phyloP scores from a whole-genome alignment of 2,888 invertebrate genomes.

The Oegoconia quadripuncta region DNA sequence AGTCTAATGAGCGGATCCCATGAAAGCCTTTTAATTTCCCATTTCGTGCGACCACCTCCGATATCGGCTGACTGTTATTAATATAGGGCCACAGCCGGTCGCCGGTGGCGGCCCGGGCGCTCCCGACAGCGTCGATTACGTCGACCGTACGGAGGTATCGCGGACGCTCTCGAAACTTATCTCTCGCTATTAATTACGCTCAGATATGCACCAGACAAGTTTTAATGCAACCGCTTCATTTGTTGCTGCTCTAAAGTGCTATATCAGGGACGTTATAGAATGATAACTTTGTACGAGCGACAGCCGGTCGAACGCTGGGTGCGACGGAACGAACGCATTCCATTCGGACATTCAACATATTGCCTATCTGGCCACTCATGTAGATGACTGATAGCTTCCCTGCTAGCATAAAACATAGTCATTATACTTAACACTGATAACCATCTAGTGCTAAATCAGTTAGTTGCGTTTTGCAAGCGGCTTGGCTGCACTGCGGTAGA shows the following conservation, averaged over 20 bases:
- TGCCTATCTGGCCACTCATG: slow-evolving; percentile 26
- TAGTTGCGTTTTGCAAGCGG: slow-evolving; percentile 50
- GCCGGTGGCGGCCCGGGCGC: slow-evolving; percentile 54
- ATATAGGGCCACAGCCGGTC: slow-evolving; percentile 56
- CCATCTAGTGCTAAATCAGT: slow-evolving; percentile 57
- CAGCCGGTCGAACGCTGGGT: slow-evolving; percentile 37
- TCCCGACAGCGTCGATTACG: slow-evolving; percentile 64
- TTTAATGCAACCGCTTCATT: slow-evolving; percentile 79
- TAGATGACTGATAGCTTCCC: slow-evolving; percentile 49
- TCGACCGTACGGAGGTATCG: slow-evolving; percentile 48
- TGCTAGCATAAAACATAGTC: slow-evolving; percentile 37
- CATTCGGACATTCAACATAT: slow-evolving; percentile 31
- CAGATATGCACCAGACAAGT: slow-evolving; percentile 73
- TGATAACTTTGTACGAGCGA: slow-evolving; percentile 64
- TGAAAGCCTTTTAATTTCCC: slow-evolving; percentile 78
- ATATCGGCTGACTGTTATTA: slow-evolving; percentile 73
- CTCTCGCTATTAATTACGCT: slow-evolving; percentile 73
- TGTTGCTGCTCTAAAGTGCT: slow-evolving; percentile 65
- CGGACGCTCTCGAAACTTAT: slow-evolving; percentile 65
- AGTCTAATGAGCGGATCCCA: slow-evolving; percentile 70
- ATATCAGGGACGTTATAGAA: slow-evolving; percentile 64
- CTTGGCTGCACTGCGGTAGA: slow-evolving; percentile 35
- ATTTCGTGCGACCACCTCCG: slow-evolving; percentile 68
- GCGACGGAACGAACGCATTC: slow-evolving; percentile 19
- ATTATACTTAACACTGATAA: slow-evolving; percentile 52